A percentile compares a stretch with the other conserved stretches of the same genome.
phyloP scores from a whole-genome alignment of 2,797 vertebrate species.

The Prionace glauca region DNA sequence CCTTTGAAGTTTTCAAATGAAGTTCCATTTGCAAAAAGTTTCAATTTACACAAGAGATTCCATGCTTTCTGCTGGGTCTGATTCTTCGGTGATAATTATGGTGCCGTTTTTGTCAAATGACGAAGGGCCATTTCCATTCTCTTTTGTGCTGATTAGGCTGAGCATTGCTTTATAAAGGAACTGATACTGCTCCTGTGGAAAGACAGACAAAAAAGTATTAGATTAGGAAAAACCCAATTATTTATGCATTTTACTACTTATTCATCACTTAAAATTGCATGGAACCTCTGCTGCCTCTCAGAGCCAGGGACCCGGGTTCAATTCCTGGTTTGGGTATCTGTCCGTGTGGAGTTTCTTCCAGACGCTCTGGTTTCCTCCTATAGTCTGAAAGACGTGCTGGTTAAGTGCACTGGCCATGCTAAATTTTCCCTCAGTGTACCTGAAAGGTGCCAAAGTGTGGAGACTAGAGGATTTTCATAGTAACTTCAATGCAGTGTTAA shows the following conservation, averaged over 20 bases:
- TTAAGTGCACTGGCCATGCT: too few relatives aligned
- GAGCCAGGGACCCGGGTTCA: too few relatives aligned
- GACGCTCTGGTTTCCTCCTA: too few relatives aligned
- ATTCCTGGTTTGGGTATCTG: too few relatives aligned
- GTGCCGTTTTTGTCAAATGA: conserved; percentile 78
- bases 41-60: conserved; percentile 80
- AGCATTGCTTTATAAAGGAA: conserved; percentile 91
- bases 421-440: too few relatives aligned
- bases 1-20: conserved; percentile 82
- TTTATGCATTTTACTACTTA: neutral
- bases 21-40: conserved; percentile 62
- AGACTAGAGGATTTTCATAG: too few relatives aligned
- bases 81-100: conserved; percentile 73
- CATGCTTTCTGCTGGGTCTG: conserved; percentile 87
- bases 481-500: too few relatives aligned
- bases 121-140: conserved; percentile 67
- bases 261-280: neutral
- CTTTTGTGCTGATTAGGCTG: conserved; percentile 82
- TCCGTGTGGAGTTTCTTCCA: too few relatives aligned
- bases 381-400: too few relatives aligned
- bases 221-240: neutral
- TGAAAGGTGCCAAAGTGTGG: too few relatives aligned
- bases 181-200: conserved; percentile 82
- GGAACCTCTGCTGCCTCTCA: too few relatives aligned
- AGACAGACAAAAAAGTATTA: conserved; percentile 38